These are phyloP conservation scores for Neolamprologus variostigma DNA, from an alignment of 2,113 vertebrate genomes.

Conservation along the genomic window DNA sequence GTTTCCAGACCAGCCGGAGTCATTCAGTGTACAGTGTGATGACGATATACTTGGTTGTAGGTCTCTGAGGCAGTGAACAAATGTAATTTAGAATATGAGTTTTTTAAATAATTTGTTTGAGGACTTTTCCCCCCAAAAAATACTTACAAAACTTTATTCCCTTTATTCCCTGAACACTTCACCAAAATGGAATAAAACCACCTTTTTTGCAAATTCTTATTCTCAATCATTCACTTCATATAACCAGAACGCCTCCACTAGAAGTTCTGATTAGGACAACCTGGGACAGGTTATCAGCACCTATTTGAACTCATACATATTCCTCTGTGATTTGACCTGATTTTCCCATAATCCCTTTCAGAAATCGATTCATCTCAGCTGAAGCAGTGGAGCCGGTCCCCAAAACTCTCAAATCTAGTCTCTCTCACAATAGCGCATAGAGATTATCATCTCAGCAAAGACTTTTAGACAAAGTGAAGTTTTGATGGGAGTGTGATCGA, in stretches of 20 bases:
- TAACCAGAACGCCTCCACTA: background rate
- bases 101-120: background rate
- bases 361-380: background rate
- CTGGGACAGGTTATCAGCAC: background rate
- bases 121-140: fast-evolving
- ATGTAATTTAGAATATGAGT: background rate
- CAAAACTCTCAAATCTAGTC: background rate
- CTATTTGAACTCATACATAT: background rate
- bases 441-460: background rate
- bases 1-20: background rate
- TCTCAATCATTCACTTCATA: background rate
- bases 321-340: background rate
- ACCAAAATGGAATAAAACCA: background rate
- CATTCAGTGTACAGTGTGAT: background rate
- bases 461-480: background rate
- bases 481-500: background rate
- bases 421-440: background rate
- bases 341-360: background rate
- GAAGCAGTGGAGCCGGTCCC: background rate
- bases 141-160: background rate
- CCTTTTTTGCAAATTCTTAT: background rate
- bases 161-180: fast-evolving
- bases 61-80: background rate
- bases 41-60: background rate
- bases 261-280: background rate